Evolutionary conservation across 2,888 invertebrate genomes (phyloP).

Genomic region (Drosophila limbata): DNA sequence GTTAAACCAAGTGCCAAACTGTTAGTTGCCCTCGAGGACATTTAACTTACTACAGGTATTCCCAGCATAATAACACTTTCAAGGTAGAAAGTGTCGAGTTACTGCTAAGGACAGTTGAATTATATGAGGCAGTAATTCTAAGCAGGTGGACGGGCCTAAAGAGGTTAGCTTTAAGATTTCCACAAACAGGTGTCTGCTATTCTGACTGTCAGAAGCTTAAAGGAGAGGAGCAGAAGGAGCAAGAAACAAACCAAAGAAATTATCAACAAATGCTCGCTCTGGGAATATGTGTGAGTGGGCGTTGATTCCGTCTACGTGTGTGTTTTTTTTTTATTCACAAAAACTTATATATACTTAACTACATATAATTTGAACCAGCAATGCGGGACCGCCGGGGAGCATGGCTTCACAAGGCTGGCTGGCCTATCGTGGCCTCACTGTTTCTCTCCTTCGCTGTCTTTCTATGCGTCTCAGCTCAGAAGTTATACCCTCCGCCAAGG

Average conservation of each 20-base stretch:
- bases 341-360: no score
- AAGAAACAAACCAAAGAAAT: conserved; percentile 22
- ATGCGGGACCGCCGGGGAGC: no score
- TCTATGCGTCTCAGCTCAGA: no score
- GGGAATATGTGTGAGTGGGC: conserved; percentile 26
- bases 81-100: not conserved
- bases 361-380: no score
- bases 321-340: no score
- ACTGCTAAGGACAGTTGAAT: conserved; percentile 14
- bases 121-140: conserved; percentile 8
- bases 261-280: conserved; percentile 41
- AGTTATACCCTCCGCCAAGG: no score
- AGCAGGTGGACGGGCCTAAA: conserved; percentile 8
- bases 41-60: conserved; percentile 6
- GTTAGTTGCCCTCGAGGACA: conserved; percentile 5
- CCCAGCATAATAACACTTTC: conserved; percentile 2
- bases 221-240: not conserved
- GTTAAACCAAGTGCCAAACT: conserved; percentile 11
- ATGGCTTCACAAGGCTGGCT: no score
- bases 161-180: conserved; percentile 47
- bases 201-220: conserved; percentile 29
- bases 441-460: no score
- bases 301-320: conserved; percentile 11
- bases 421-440: no score
- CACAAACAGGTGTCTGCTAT: conserved; percentile 37